Evolutionary conservation across 2,797 vertebrate species (phyloP).

Genomic region (Paratrypauchen microcephalus): DNA sequence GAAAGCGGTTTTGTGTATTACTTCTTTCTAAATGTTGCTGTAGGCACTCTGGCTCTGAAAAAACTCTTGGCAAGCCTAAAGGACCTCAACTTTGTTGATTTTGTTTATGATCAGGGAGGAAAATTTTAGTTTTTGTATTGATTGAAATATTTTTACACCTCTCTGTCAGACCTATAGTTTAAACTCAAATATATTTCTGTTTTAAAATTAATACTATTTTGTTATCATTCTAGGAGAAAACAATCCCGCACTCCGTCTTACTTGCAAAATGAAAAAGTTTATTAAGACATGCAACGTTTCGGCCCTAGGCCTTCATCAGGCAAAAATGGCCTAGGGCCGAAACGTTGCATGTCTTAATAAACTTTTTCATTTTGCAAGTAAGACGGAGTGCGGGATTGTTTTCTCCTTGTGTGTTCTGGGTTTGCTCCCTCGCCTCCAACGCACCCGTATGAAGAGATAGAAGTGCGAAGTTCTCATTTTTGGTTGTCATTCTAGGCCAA

Average conservation of each 20-base stretch:
- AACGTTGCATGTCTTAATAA: too few relatives aligned
- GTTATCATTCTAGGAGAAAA: constrained; percentile 78
- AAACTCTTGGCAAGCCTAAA: constrained; percentile 12
- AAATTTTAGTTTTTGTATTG: background rate
- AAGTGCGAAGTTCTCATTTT: constrained; percentile 47
- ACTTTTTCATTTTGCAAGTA: too few relatives aligned
- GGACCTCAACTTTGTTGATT: background rate
- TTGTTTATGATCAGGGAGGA: background rate
- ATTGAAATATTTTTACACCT: background rate
- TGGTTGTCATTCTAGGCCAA: constrained; percentile 81
- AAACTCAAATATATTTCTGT: constrained; percentile 1
- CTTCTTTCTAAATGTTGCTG: constrained; percentile 34
- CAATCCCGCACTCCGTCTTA: too few relatives aligned
- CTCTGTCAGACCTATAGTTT: background rate
- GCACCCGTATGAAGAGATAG: too few relatives aligned
- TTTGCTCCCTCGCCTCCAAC: too few relatives aligned
- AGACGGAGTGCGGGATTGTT: too few relatives aligned
- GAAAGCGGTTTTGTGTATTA: constrained; percentile 24
- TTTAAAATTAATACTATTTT: constrained; percentile 8
- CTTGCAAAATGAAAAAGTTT: too few relatives aligned
- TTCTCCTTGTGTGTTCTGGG: too few relatives aligned
- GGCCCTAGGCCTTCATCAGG: too few relatives aligned
- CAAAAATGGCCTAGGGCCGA: too few relatives aligned
- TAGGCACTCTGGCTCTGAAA: constrained; percentile 53
- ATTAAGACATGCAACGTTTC: too few relatives aligned